Base-by-base conservation (phyloP, 2,797 vertebrate species). In the Manis crassicaudata region DNA sequence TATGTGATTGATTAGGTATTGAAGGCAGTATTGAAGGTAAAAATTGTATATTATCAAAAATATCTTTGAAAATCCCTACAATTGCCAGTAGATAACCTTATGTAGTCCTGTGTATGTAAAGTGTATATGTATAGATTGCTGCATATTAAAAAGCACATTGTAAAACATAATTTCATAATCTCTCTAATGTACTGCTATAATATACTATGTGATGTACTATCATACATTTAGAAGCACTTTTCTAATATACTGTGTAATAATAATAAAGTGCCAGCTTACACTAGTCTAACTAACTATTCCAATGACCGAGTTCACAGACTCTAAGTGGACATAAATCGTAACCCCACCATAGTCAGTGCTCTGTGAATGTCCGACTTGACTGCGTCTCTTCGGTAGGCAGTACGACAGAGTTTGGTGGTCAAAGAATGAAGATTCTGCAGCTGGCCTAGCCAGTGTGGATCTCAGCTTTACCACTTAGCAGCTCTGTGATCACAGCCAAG, bases 11-110 rank as follows among this genome's bases (percentile, higher is more conserved):
- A 18, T 65, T 54, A 72, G 29, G 35, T 94, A 16, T 85, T 63
- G 85, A 58, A 91, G 60, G 60, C 27, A 70, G 43, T 62, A n/a
- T 68, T 79, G 93, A 85, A 76, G n/a, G 25, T 82, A 67, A 95
- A 90, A 90, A 58, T 84, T 58, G 29, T 17, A 46, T 90, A 11
- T 87, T 79, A 23, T 60, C 40, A 37, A 27, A 56, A 88, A 81
- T 65, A 56, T 35, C 50, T 37, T 76, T 80, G 17, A 60, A 92
- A 76, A 94, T 81, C 3, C 12, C 68, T 92, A 62, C 67, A 90
- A 75, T 88, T 90, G 75, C 43, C 43, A 87, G 3, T 88, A 70
- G 54, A 40, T 62, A 62, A 58, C 3, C 43, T 4, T 83, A 2
- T 88, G 16, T 25, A 90, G 29, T 75, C 21, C 46, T 62, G 2